Conservation (phyloP, 1,140 invertebrate species). For the Tyrophagus putrescentiae region DNA sequence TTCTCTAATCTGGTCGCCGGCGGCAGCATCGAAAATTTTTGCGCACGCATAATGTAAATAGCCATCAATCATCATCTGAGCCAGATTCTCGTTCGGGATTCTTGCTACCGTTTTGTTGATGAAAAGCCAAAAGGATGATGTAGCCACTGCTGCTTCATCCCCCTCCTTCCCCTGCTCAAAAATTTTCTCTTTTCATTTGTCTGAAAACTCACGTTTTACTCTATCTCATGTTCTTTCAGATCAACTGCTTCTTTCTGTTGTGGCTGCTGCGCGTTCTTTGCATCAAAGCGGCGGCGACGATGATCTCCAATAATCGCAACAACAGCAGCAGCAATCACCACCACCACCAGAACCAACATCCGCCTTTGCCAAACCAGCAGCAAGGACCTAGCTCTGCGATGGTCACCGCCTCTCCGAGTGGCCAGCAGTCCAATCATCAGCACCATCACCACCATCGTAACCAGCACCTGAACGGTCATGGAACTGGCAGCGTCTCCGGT, state of each 20-base stretch:
- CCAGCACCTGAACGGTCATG: not conserved
- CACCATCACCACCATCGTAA: constrained; percentile 5
- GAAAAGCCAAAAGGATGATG: too few relatives aligned
- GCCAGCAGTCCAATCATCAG: not conserved
- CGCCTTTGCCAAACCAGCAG: not conserved
- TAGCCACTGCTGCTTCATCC: too few relatives aligned
- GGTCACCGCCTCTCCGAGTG: not conserved
- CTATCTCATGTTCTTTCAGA: constrained; percentile 17
- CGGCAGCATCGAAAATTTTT: too few relatives aligned
- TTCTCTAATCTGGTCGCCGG: too few relatives aligned
- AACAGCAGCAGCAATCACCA: not conserved
- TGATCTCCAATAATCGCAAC: not conserved
- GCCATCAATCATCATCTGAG: too few relatives aligned
- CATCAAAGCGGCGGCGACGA: constrained; percentile 15
- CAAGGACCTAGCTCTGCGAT: not conserved
- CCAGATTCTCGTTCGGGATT: too few relatives aligned
- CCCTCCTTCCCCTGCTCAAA: too few relatives aligned
- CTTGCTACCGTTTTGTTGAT: too few relatives aligned
- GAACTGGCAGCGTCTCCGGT: not conserved
- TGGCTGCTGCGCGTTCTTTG: constrained; percentile 18
- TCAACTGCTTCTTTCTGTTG: constrained; percentile 20
- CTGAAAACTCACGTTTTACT: too few relatives aligned
- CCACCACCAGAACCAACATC: not conserved
- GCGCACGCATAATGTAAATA: too few relatives aligned
- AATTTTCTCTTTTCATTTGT: too few relatives aligned